Conservation (phyloP, 1,140 invertebrate genomes). For the Calephelis nemesis region DNA sequence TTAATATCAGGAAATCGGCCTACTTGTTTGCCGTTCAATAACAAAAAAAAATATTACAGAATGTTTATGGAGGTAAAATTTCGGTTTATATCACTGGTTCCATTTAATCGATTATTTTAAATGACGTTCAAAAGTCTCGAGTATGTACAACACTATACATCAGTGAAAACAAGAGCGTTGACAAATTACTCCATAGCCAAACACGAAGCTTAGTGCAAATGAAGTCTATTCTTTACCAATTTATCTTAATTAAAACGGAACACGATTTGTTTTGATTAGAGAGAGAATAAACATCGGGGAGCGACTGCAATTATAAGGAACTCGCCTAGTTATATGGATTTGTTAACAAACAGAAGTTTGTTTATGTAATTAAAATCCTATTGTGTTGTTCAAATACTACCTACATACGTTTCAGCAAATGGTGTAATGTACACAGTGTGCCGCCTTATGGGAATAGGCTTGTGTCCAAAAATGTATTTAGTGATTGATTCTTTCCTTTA, state of each 20-base stretch:
- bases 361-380: constrained; percentile 3
- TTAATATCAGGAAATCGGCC: too few relatives aligned
- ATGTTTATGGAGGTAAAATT: not conserved
- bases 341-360: constrained; percentile 9
- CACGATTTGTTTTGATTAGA: constrained; percentile 26
- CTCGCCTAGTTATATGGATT: constrained; percentile 8
- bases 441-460: too few relatives aligned
- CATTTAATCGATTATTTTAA: not conserved
- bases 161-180: constrained; percentile 28
- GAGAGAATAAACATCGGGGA: constrained; percentile 12
- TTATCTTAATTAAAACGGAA: constrained; percentile 27
- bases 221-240: constrained; percentile 30
- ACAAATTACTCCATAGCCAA: constrained; percentile 34
- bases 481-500: too few relatives aligned
- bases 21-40: too few relatives aligned
- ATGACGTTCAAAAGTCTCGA: not conserved
- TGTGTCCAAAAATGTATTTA: too few relatives aligned
- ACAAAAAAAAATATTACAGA: too few relatives aligned
- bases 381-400: not conserved
- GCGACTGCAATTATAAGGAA: constrained; percentile 6
- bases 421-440: too few relatives aligned
- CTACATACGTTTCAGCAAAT: not conserved
- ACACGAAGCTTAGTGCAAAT: constrained; percentile 35
- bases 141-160: constrained; percentile 18
- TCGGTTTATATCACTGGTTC: not conserved